Base-by-base conservation (phyloP, 2,888 invertebrate species). In the Tetrapedia diversipes region DNA sequence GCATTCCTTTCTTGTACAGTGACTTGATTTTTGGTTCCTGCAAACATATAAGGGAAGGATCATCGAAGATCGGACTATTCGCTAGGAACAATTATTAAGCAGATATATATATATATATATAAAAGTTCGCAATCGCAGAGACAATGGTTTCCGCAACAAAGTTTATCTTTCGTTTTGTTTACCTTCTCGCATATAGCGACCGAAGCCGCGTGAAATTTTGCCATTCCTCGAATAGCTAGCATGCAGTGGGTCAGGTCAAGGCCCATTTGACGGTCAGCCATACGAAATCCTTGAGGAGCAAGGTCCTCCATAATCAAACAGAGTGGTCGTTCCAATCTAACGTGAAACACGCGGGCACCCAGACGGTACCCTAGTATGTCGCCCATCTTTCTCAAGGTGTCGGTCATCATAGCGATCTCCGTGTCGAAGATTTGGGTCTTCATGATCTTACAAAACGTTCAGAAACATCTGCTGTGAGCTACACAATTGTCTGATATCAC, bases 241-340 rank as follows among this genome's bases (percentile, higher is more conserved):
- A 92, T 85, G 72, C 92, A 92, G 85, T 94, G 94, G 16, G 91
- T 89, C 83, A 93, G 90, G 87, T 94, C 93, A 34, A 94, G 91
- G n/a, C 94, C 94, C 66, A 86, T 86, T 77, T 93, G 92, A 51
- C 94, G 92, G 79, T 92, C 92, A 27, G 93, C 92, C 92, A 94
- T 92, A 74, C 92, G 92, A 82, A 92, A 94, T 39, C 94, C 94
- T 60, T 92, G 88, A 59, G 92, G 92, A n/a, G 93, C 92, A 47
- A 94, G 89, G 86, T 95, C 94, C 83, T 95, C 94, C 45, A 95
- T 87, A 1, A 94, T 88, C 43, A 93, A 85, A 10, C 92, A 80
- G 24, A 88, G 64, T 7, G 92, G 92, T 45, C 91, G 86, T 34
- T 88, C 86, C n/a, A 80, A 69, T 53, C 90, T 88, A 11, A 89